phyloP scores from a whole-genome alignment of 2,888 invertebrate genomes.

The Diachrysia chrysitis region DNA sequence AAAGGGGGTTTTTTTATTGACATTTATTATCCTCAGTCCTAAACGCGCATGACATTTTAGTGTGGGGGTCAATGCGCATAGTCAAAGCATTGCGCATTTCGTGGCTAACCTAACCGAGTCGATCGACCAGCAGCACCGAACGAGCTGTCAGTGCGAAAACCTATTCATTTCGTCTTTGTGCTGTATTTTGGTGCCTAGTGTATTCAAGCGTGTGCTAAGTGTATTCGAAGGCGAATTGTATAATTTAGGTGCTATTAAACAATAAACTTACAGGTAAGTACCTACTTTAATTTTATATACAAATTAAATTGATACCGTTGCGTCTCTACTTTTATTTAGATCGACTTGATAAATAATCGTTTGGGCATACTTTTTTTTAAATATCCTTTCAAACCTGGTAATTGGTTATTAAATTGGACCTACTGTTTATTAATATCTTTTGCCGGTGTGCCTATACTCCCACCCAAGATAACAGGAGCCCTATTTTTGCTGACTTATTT shows the following conservation, averaged over 20 bases:
- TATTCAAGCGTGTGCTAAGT: conserved; percentile 74
- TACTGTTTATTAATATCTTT: background rate
- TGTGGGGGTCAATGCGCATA: conserved; percentile 85
- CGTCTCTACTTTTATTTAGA: background rate
- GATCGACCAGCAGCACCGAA: conserved; percentile 72
- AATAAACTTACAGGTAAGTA: conserved; percentile 79
- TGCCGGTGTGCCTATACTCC: conserved; percentile 38
- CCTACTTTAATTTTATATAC: conserved; percentile 12
- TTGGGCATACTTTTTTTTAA: background rate
- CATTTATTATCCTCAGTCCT: conserved; percentile 16
- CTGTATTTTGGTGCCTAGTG: conserved; percentile 86
- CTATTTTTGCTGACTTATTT: conserved; percentile 39
- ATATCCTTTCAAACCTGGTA: background rate
- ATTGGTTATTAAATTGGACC: background rate
- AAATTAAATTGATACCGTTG: conserved; percentile 6
- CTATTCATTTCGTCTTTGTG: conserved; percentile 77
- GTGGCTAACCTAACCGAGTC: conserved; percentile 83
- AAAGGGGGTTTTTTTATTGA: conserved; percentile 10
- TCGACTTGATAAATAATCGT: background rate
- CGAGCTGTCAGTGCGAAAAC: conserved; percentile 78
- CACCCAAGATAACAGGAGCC: conserved; percentile 1
- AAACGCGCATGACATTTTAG: conserved; percentile 83
- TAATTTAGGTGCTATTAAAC: conserved; percentile 74
- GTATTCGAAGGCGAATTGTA: conserved; percentile 75
- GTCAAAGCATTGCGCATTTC: conserved; percentile 88